Base-by-base conservation (phyloP, 2,888 invertebrate genomes). In the Archips crataeganus region DNA sequence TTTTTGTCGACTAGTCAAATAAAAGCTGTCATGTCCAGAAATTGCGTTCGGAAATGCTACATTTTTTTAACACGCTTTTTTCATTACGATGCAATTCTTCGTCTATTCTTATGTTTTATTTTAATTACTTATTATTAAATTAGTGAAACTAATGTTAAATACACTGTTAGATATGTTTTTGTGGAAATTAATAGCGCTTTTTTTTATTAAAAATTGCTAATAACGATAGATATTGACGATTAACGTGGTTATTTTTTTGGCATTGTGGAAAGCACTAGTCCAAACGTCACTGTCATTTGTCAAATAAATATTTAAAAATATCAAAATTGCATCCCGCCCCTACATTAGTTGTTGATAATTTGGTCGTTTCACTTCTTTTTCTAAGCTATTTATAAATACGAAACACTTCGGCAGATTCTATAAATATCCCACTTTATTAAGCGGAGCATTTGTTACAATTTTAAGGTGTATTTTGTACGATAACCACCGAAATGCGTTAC, bases 401-500 rank as follows among this genome's bases (percentile, higher is more conserved):
- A 82, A 81, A 75, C 80, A 77, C 75, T 71, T 72, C 75, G 69
- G 70, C 60, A n/a, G 60, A 5, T 42, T 13, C 75, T 77, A 77
- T 71, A 77, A 78, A 79, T 78, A 79, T 67, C 73, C 63, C 32
- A 39, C 5, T 70, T 42, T 47, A 69, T 69, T 69, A 34, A 51
- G 49, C 42, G 51, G 47, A 51, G 11, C 34, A 6, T 60, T 15
- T n/a, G 51, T 42, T 54, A 11, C 13, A 60, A 15, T 60, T 51
- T 64, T 10, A 39, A 15, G 49, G 23, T 6, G 39, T 60, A 59
- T 39, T 69, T 57, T 36, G 11, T 2, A 13, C 23, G 49, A 36
- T 51, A 59, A 34, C 23, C 47, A 57, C 34, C 45, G 87, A 82
- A 83, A 93, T 93, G 93, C 84, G 87, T 32, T 90, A 88, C 71